Conservation (phyloP, 2,888 invertebrate genomes). For the Catocala fraxini region DNA sequence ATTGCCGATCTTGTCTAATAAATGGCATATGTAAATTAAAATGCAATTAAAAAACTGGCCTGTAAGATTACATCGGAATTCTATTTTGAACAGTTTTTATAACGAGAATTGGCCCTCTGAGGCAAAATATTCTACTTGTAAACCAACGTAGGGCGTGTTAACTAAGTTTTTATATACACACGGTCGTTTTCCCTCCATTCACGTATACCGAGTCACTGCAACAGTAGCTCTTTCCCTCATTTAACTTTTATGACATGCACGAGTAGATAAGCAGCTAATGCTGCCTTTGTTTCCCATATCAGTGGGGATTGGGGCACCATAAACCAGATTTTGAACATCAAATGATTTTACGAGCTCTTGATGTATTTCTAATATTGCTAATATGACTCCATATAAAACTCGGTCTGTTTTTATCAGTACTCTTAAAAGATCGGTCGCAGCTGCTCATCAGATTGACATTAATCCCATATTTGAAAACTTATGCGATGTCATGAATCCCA, state of each 20-base stretch:
- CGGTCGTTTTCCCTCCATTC: background rate
- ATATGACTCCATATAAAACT: constrained; percentile 1
- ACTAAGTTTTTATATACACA: background rate
- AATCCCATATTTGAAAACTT: background rate
- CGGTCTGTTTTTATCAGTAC: background rate
- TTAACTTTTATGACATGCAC: constrained; percentile 5
- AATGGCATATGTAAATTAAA: too few relatives aligned
- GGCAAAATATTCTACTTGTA: too few relatives aligned
- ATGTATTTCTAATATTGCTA: constrained; percentile 10
- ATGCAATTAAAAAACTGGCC: too few relatives aligned
- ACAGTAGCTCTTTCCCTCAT: background rate
- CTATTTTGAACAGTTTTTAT: too few relatives aligned
- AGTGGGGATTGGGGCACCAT: constrained; percentile 6
- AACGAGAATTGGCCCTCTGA: too few relatives aligned
- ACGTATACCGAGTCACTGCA: background rate
- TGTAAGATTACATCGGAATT: too few relatives aligned
- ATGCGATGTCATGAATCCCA: too few relatives aligned
- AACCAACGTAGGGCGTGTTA: background rate
- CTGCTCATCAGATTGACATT: constrained; percentile 4
- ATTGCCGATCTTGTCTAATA: too few relatives aligned
- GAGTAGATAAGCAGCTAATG: constrained; percentile 10
- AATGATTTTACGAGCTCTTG: constrained; percentile 11
- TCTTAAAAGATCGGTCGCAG: background rate
- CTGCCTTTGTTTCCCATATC: constrained; percentile 9
- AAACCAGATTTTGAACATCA: constrained; percentile 6